These are phyloP conservation scores for Tenodera sinensis DNA, from an alignment of 2,888 invertebrate species.

Conservation along the genomic window DNA sequence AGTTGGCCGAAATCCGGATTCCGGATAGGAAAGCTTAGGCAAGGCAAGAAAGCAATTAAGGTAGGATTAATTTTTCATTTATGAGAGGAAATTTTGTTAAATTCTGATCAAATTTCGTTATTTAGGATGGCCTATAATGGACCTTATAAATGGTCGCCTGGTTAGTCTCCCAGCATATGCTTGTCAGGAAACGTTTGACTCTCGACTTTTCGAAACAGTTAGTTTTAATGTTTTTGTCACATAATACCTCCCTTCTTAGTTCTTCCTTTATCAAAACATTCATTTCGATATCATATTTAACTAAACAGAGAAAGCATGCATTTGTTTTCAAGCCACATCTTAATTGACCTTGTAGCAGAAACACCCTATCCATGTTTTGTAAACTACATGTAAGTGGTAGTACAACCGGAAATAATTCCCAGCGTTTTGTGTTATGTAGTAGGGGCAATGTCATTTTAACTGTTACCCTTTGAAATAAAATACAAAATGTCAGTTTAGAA, in stretches of 20 bases:
- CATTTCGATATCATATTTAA: not conserved
- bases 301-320: not conserved
- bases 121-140: not conserved
- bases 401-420: not conserved
- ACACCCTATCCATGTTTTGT: not conserved
- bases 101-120: not conserved
- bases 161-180: not conserved
- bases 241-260: not conserved
- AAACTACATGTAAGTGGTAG: not conserved
- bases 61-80: not conserved
- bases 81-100: not conserved
- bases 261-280: not conserved
- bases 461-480: not conserved
- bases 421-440: not conserved
- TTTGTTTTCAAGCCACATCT: not conserved
- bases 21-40: not conserved
- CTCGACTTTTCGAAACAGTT: not conserved
- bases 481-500: not conserved
- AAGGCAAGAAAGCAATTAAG: not conserved
- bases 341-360: not conserved
- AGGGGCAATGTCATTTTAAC: not conserved
- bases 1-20: constrained; percentile 1
- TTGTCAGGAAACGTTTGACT: not conserved
- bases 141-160: not conserved
- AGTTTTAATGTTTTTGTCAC: not conserved